These are phyloP conservation scores for Drosophila phalerata DNA, from an alignment of 2,888 invertebrate genomes.

Conservation along the genomic window DNA sequence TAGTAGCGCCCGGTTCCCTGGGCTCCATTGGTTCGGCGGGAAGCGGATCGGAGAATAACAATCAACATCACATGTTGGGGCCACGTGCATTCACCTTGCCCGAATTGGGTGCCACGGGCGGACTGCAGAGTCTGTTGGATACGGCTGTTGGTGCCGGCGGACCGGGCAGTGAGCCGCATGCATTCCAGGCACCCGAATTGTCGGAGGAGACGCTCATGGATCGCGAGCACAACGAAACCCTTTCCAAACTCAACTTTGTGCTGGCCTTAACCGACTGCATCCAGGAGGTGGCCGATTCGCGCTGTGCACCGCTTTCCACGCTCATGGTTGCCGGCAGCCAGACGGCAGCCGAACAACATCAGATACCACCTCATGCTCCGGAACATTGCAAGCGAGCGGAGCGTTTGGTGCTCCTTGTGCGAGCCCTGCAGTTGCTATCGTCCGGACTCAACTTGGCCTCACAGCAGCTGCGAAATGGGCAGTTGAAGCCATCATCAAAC, in stretches of 20 bases:
- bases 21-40: slow-evolving; percentile 82
- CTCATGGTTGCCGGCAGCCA: slow-evolving; percentile 86
- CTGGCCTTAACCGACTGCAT: slow-evolving; percentile 97
- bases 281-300: slow-evolving; percentile 93
- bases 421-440: slow-evolving; percentile 96
- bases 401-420: slow-evolving; percentile 84
- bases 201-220: slow-evolving; percentile 98
- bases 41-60: slow-evolving; percentile 76
- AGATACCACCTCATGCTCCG: slow-evolving; percentile 85
- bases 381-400: slow-evolving; percentile 85
- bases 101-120: slow-evolving; percentile 88
- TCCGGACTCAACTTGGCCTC: slow-evolving; percentile 97
- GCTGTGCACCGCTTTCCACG: slow-evolving; percentile 91
- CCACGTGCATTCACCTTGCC: slow-evolving; percentile 90
- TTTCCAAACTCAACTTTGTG: slow-evolving; percentile 98
- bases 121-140: slow-evolving; percentile 86
- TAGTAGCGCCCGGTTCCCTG: slow-evolving; percentile 84
- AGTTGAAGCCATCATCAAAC: slow-evolving; percentile 95
- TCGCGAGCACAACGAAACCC: slow-evolving; percentile 98
- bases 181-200: slow-evolving; percentile 95
- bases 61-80: slow-evolving; percentile 88
- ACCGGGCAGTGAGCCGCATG: slow-evolving; percentile 77
- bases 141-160: slow-evolving; percentile 76
- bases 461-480: slow-evolving; percentile 92
- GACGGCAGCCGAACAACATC: slow-evolving; percentile 70